phyloP scores from a whole-genome alignment of 2,113 vertebrate genomes.

The Cisticola juncidis region DNA sequence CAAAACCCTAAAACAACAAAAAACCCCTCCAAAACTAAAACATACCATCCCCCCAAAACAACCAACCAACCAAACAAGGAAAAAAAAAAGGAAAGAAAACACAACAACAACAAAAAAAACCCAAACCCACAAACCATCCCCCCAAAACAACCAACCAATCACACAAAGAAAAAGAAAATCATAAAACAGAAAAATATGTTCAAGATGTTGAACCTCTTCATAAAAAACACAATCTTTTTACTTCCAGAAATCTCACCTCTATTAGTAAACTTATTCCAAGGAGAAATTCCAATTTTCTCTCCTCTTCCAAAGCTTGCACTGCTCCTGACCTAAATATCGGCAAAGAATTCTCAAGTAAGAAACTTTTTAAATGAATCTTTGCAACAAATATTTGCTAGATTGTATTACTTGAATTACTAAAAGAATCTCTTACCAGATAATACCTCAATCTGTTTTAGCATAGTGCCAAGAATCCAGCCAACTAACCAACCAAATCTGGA shows the following conservation, averaged over 20 bases:
- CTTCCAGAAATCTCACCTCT: neutral
- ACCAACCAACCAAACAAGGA: neutral
- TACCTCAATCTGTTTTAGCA: neutral
- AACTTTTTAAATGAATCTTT: neutral
- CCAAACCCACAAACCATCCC: too few relatives aligned
- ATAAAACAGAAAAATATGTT: neutral
- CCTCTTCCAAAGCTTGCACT: neutral
- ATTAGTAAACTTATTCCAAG: neutral
- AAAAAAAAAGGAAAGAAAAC: too few relatives aligned
- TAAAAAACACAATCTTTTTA: neutral
- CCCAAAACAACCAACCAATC: neutral
- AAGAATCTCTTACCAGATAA: neutral
- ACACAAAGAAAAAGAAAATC: neutral
- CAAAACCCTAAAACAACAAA: neutral
- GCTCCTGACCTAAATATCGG: neutral
- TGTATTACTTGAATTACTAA: neutral
- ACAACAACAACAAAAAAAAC: neutral
- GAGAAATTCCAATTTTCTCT: neutral
- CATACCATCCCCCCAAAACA: too few relatives aligned
- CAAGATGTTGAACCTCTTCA: neutral
- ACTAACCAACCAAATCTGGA: neutral
- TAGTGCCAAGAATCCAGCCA: neutral
- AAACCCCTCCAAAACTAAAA: rapidly evolving
- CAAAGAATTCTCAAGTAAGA: neutral
- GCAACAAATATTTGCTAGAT: neutral